Conservation (phyloP, 2,797 vertebrate genomes). For the Poecilia wingei region DNA sequence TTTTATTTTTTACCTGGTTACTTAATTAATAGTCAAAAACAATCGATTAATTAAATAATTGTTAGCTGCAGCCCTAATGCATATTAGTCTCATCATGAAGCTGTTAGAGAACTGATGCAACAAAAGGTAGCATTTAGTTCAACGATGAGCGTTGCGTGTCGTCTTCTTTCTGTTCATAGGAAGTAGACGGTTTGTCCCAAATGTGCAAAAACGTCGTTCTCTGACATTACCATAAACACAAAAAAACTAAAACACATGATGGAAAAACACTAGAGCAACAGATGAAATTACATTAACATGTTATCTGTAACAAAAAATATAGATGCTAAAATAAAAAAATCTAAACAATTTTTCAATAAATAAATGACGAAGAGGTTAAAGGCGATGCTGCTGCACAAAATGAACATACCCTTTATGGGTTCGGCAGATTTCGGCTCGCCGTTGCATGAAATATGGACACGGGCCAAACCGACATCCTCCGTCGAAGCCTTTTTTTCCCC, state of each 20-base stretch:
- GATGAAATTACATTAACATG: neutral
- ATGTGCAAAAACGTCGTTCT: neutral
- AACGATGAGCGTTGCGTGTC: neutral
- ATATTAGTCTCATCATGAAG: neutral
- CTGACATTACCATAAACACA: neutral
- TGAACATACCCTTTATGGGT: no score
- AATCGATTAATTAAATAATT: no score
- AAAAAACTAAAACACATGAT: neutral
- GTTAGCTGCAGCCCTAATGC: no score
- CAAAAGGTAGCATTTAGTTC: neutral
- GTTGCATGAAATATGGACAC: constrained; percentile 24
- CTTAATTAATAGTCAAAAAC: no score
- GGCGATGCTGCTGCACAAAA: neutral
- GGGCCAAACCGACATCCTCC: constrained; percentile 31
- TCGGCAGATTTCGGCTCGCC: neutral
- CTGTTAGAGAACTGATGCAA: neutral
- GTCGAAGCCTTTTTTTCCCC: constrained; percentile 43
- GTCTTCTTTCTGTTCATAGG: neutral
- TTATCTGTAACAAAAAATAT: neutral
- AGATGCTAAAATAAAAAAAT: neutral
- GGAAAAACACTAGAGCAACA: neutral
- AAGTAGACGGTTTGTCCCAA: neutral
- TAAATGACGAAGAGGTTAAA: neutral
- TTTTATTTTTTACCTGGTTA: no score
- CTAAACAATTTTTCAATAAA: neutral